phyloP scores from a whole-genome alignment of 1,140 invertebrate species.

The Euschistus heros region DNA sequence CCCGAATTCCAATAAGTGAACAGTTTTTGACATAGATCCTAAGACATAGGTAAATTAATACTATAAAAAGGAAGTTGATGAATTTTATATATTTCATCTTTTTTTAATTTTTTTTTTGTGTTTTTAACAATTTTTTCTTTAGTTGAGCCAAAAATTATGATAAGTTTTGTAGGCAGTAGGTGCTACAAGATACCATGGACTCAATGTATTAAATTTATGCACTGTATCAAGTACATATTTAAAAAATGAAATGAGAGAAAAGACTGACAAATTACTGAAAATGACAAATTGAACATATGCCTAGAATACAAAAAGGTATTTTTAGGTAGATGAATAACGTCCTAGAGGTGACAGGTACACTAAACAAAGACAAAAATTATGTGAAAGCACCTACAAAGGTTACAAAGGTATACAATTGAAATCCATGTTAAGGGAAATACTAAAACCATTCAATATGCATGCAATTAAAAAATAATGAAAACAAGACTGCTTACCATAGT shows the following conservation, averaged over 20 bases:
- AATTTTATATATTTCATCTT: constrained; percentile 1
- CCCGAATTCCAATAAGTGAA: constrained; percentile 15
- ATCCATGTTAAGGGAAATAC: constrained; percentile 2
- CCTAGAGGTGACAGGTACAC: background rate
- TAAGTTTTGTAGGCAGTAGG: constrained; percentile 9
- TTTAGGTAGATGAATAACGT: background rate
- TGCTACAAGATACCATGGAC: constrained; percentile 11
- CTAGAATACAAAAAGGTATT: background rate
- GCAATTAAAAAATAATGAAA: constrained; percentile 3
- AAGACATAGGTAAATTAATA: constrained; percentile 17
- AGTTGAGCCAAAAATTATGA: constrained; percentile 8
- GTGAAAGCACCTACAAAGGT: constrained; percentile 9
- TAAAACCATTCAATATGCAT: constrained; percentile 14
- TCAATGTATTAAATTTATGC: background rate
- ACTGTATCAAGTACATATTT: background rate
- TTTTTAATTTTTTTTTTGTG: too few relatives aligned
- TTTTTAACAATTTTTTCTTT: constrained; percentile 7
- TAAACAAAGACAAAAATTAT: constrained; percentile 15
- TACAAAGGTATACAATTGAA: constrained; percentile 7
- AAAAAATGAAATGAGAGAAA: background rate
- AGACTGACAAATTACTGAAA: constrained; percentile 6
- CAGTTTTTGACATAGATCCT: constrained; percentile 13
- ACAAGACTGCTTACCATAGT: constrained; percentile 14
- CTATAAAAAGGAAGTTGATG: constrained; percentile 10
- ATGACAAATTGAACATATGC: constrained; percentile 11